Evolutionary conservation across 2,113 vertebrate species (phyloP), one percentile per base, ranked within the genome.

Genomic region (Tychaedon coryphoeus): DNA sequence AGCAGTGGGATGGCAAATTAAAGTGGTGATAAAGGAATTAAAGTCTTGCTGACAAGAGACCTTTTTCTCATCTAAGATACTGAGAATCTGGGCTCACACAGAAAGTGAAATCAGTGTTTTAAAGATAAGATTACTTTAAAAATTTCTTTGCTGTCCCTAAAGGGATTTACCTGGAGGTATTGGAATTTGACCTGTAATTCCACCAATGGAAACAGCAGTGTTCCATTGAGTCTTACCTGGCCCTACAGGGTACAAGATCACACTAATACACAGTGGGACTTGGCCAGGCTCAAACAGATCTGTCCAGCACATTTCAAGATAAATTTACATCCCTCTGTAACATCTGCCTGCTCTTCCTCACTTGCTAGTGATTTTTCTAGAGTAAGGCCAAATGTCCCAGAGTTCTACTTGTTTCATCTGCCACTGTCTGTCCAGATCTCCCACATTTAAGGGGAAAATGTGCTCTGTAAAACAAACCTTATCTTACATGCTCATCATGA

Each of bases 101-200:
- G 17, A 58, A 86, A 56, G 36, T 43, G 15, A 92, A 84, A 87
- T 50, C 48, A 80, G 3, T 47, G 18, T 80, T 90, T 51, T 38
- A 77, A 84, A 87, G 38, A n/a, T 28, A 91, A 78, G 26, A 53
- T 33, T 1, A 79, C n/a, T 82, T 66, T 0, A 18, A 70, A 80
- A 86, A 28, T 57, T 20, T 53, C 3, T 78, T 82, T 53, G 24
- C 36, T 61, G 19, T 45, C 28, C 38, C 67, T 86, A 53, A 40
- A 50, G 14, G 12, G 13, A 62, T 70, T 69, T 64, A 65, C 23
- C 14, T 47, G 57, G 42, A 78, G 86, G 50, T 43, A 50, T 23
- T 51, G 26, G n/a, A 82, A 82, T 86, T 70, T 86, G 36, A 78
- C 15, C 31, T 78, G 26, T 47, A 78, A 86, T 88, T 85, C 71